Base-by-base conservation (phyloP, 2,888 invertebrate species). In the Nomada flava region DNA sequence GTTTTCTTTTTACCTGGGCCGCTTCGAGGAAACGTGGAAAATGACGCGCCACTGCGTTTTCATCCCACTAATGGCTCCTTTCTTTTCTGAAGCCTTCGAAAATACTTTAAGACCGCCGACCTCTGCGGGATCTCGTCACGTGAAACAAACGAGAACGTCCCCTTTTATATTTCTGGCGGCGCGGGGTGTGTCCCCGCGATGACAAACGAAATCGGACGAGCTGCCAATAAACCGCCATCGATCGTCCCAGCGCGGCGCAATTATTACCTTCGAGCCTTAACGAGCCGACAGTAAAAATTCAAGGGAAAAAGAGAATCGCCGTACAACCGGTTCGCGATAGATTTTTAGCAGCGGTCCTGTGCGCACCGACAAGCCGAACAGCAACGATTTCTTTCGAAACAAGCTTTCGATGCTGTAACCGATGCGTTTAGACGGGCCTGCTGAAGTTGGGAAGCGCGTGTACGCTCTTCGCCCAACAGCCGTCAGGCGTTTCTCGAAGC, bases 1-100 rank as follows among this genome's bases (percentile, higher is more conserved):
- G 77, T 86, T 82, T 84, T 78, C 84, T 69, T 79, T 82, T 84
- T 86, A 86, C 86, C 86, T 86, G 86, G 68, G 29, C 53, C 13
- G 44, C 57, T 85, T 83, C 78, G 76, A 5, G 63, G 79, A 78
- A 86, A 83, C 77, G 57, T 72, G 79, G 77, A 84, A 76, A 86
- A 77, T 76, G 76, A 77, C 79, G 78, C 70, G 62, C 80, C 78
- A 57, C 76, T 67, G 78, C 78, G 63, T 86, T 83, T 84, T 82
- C 76, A 76, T 76, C 64, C 72, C 77, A 63, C 84, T 84, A 84
- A 84, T 76, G 77, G 75, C 80, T 78, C 77, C 76, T 71, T 83
- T 86, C 78, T 78, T 83, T 86, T 57, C 71, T 20, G 57, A 18
- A 64, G 59, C 65, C 78, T 76, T 71, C 76, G 78, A 67, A 68